Evolutionary conservation across 1,140 invertebrate species (phyloP).

Genomic region (Camponotus pennsylvanicus): DNA sequence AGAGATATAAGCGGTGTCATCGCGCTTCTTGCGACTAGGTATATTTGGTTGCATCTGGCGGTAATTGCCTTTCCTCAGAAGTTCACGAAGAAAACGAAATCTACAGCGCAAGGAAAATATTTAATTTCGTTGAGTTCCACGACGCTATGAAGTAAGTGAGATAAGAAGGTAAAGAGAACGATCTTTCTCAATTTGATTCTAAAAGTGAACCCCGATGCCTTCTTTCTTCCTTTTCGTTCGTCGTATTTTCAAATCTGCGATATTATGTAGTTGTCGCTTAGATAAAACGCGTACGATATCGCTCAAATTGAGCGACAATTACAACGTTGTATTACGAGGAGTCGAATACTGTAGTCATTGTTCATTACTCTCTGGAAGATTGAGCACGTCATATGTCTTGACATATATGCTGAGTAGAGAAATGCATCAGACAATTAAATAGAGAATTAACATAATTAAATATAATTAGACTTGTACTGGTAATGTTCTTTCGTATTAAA

Average conservation of each 20-base stretch:
- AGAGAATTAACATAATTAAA: not conserved
- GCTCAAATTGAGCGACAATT: constrained; percentile 2
- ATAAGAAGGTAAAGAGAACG: constrained; percentile 30
- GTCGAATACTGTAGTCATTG: constrained; percentile 12
- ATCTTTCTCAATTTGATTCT: not conserved
- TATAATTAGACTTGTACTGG: not conserved
- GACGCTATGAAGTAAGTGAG: constrained; percentile 28
- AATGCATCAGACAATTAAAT: not conserved
- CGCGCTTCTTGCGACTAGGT: not conserved
- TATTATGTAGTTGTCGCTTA: not conserved
- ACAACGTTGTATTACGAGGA: constrained; percentile 5
- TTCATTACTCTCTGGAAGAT: not conserved
- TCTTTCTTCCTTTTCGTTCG: not conserved
- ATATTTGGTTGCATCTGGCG: constrained; percentile 19
- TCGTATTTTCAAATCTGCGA: constrained; percentile 16
- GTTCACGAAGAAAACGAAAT: constrained; percentile 47
- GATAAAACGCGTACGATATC: too few species aligned
- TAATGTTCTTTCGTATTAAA: not conserved
- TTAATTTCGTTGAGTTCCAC: constrained; percentile 38
- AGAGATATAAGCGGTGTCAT: constrained; percentile 24
- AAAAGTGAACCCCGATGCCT: constrained; percentile 22
- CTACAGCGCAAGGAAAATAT: constrained; percentile 46
- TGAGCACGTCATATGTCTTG: not conserved
- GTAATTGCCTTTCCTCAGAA: not conserved
- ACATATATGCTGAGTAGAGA: not conserved